Percentiles rank a stretch among this genome's conserved stretches.
Conservation (phyloP, 2,797 vertebrate species). For the Gambusia yucatana region DNA sequence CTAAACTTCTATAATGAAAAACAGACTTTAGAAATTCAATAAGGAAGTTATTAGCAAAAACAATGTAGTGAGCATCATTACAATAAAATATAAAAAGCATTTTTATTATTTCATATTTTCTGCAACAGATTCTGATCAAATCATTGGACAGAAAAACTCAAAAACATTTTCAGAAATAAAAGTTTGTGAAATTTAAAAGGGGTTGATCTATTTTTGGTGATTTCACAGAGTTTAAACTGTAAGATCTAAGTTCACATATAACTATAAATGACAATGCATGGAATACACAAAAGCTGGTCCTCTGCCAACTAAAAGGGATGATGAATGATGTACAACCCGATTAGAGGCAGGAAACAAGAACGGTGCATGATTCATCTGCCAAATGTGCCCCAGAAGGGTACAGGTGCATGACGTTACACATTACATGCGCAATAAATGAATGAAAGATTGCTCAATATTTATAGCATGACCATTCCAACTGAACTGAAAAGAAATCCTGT, state of each 20-base stretch:
- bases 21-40: not conserved
- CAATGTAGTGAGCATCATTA: not conserved
- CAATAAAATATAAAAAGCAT: not conserved
- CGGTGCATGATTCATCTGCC: not conserved
- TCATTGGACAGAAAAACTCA: not conserved
- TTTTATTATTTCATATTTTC: not conserved
- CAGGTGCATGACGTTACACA: constrained; percentile 14
- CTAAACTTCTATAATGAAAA: not conserved
- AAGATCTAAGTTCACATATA: not conserved
- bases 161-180: not conserved
- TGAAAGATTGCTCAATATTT: not conserved
- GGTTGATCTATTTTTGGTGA: not conserved
- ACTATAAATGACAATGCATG: not conserved
- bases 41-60: not conserved
- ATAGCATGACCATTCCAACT: not conserved
- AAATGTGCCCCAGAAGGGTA: constrained; percentile 1
- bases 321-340: constrained; percentile 1
- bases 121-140: not conserved
- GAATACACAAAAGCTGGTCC: not conserved
- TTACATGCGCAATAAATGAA: not conserved
- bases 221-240: not conserved
- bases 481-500: not conserved
- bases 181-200: not conserved
- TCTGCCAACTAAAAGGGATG: constrained; percentile 1
- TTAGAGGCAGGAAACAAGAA: not conserved